Evolutionary conservation across 2,113 vertebrate genomes (phyloP), one percentile per base, ranked within the genome.

Genomic region (Hypomesus transpacificus): DNA sequence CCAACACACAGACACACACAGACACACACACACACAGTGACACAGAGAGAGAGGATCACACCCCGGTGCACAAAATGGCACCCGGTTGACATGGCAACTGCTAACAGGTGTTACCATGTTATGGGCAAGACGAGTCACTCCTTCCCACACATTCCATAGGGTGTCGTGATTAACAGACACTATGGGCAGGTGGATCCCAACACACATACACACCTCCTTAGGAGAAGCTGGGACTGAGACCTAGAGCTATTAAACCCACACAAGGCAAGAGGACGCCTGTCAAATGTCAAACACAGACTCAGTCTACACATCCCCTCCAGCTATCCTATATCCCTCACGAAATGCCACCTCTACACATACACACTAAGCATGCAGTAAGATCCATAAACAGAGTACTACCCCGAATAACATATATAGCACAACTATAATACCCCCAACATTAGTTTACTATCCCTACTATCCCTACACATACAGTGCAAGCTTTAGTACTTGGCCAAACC

Each of bases 71-170:
- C 56, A 70, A 70, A 50, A 70, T 26, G 28, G 20, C 57, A 70
- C 34, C 52, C 53, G 16, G 68, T 70, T 51, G 56, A 31, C 57
- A 70, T 21, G 26, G 68, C 68, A 70, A 70, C 57, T 60, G 68
- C 57, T 26, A 70, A 50, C 57, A 59, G 39, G 57, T 51, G 24
- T 59, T 70, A n/a, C 52, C n/a, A 14, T 22, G 56, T 17, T 60
- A 24, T 24, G 5, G 59, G 13, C 17, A 31, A 58, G 56, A 28
- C 26, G 3, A 59, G 68, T 39, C 56, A 46, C 24, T 69, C 22
- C 20, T 16, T 51, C 57, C 57, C 34, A 61, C 56, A 46, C 34
- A 51, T n/a, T 21, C 56, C 57, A 70, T 39, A 26, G 39, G 39
- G n/a, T 51, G 56, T 21, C 18, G 24, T 57, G 67, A 34, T 14